Conservation (phyloP, 2,888 invertebrate genomes). For the Dromius quadrimaculatus region DNA sequence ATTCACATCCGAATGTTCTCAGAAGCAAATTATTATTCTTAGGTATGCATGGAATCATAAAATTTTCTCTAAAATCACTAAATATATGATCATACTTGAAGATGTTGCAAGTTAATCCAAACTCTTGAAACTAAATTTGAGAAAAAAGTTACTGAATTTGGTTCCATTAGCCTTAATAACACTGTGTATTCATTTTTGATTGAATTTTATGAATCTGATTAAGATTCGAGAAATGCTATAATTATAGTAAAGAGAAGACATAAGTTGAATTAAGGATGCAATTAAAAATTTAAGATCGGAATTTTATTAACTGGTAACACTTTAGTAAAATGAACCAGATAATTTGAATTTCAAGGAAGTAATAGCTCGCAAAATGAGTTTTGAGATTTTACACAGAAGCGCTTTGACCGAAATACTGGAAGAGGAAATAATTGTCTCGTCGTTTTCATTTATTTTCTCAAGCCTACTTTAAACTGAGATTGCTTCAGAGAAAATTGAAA, state of each 20-base stretch:
- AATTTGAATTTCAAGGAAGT: constrained; percentile 21
- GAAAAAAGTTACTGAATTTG: no score
- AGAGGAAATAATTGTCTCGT: constrained; percentile 28
- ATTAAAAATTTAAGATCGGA: constrained; percentile 35
- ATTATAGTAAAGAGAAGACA: constrained; percentile 14
- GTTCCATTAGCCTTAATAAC: no score
- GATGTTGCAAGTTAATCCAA: no score
- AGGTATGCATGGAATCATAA: no score
- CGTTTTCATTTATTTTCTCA: constrained; percentile 16
- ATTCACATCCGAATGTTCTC: no score
- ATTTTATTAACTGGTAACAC: constrained; percentile 29
- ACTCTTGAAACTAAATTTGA: no score
- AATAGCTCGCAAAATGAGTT: constrained; percentile 34
- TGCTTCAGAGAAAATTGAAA: constrained; percentile 13
- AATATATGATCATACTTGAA: no score
- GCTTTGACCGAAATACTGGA: not conserved
- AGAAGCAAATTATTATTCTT: no score
- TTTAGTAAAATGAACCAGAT: constrained; percentile 29
- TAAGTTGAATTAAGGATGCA: not conserved
- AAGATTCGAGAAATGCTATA: no score
- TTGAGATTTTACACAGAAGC: constrained; percentile 15
- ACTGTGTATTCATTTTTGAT: no score
- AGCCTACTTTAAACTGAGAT: not conserved
- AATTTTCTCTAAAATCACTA: no score
- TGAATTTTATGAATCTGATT: no score